Percentiles rank a stretch among this genome's conserved stretches.
These are phyloP conservation scores for Rotaria magnacalcarata DNA, from an alignment of 2,888 invertebrate genomes.

Conservation along the genomic window DNA sequence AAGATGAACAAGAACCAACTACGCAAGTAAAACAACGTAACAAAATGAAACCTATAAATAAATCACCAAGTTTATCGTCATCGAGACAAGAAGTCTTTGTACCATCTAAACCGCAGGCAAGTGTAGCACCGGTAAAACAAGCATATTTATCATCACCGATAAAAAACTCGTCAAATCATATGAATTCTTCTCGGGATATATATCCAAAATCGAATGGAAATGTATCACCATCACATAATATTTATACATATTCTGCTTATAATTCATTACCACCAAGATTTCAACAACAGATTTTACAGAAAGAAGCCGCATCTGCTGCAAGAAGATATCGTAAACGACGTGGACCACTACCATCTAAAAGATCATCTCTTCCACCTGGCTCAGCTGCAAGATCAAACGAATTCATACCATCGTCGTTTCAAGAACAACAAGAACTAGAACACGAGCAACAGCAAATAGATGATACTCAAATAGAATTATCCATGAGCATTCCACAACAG, in stretches of 20 bases:
- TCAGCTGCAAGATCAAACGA: background rate
- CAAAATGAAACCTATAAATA: background rate
- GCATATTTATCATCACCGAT: background rate
- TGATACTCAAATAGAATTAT: too few relatives aligned
- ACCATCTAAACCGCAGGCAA: background rate
- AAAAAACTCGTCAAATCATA: background rate
- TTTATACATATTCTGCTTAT: background rate
- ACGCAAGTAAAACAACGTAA: background rate
- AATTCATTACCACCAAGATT: background rate
- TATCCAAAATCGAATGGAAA: background rate
- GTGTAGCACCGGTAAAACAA: slow-evolving; percentile 35
- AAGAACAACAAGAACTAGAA: background rate
- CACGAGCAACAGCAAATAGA: background rate
- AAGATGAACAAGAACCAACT: background rate
- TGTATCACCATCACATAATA: background rate
- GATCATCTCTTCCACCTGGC: background rate
- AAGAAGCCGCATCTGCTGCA: background rate
- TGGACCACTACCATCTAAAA: background rate
- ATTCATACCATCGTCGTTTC: background rate
- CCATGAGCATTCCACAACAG: background rate
- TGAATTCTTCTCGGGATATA: background rate
- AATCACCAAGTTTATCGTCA: background rate
- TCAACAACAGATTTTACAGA: background rate
- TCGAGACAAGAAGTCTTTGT: background rate
- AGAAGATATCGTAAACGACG: background rate